Conservation (phyloP, 2,113 vertebrate species). For the Prunella himalayana region DNA sequence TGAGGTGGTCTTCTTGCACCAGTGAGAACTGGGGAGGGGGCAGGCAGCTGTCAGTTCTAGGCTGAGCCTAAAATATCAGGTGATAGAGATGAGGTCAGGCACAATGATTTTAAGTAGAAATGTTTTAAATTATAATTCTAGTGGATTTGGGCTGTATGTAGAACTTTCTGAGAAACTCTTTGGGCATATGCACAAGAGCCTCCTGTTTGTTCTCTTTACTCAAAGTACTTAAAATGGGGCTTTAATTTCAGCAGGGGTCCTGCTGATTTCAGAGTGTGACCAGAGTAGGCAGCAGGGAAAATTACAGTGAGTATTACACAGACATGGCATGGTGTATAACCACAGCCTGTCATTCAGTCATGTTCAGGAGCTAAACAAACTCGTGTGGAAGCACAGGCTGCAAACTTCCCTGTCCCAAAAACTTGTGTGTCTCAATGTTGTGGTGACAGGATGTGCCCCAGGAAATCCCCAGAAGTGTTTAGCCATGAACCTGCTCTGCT, state of each 20-base stretch:
- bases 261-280: not conserved
- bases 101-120: not conserved
- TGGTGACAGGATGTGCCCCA: fast-evolving
- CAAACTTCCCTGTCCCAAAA: not conserved
- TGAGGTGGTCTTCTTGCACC: not conserved
- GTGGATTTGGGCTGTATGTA: not conserved
- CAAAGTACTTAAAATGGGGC: not conserved
- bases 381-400: not conserved
- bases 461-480: not conserved
- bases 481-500: not conserved
- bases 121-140: not conserved
- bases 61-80: not conserved
- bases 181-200: not conserved
- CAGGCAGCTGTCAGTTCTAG: not conserved
- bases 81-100: not conserved
- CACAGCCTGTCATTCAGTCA: not conserved
- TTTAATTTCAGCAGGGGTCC: not conserved
- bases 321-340: fast-evolving
- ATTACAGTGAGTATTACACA: not conserved
- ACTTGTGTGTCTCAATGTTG: not conserved
- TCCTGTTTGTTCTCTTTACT: not conserved
- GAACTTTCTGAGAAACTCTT: not conserved
- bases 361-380: not conserved
- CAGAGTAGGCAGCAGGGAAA: not conserved
- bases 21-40: not conserved